These are phyloP conservation scores for Clusia tigrina DNA, from an alignment of 2,888 invertebrate species.

Conservation along the genomic window DNA sequence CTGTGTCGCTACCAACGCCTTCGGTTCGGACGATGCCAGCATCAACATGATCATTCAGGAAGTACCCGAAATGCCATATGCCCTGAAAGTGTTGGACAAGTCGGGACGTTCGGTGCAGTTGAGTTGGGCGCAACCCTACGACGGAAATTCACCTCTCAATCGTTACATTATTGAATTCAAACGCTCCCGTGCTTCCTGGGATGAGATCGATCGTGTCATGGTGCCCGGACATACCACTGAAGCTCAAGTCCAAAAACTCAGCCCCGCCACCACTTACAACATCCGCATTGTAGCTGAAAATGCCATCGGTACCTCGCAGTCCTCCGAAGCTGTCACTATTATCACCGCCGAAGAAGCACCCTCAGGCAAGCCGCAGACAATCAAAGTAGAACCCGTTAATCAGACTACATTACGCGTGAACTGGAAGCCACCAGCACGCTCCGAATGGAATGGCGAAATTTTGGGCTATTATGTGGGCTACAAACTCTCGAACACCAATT, in stretches of 20 bases:
- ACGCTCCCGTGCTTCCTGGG: conserved; percentile 83
- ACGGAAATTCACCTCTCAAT: conserved; percentile 89
- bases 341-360: conserved; percentile 94
- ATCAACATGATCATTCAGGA: conserved; percentile 95
- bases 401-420: conserved; percentile 86
- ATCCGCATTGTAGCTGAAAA: conserved; percentile 93
- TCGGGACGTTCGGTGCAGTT: conserved; percentile 89
- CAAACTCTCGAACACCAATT: conserved; percentile 83
- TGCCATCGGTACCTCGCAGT: conserved; percentile 90
- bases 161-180: conserved; percentile 92
- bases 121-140: conserved; percentile 92
- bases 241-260: conserved; percentile 86
- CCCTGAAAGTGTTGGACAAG: conserved; percentile 87
- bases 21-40: conserved; percentile 93
- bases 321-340: conserved; percentile 91
- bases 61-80: conserved; percentile 82
- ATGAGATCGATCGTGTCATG: conserved; percentile 85
- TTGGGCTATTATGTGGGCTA: conserved; percentile 90
- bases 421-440: conserved; percentile 89
- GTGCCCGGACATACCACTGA: conserved; percentile 90
- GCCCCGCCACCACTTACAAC: conserved; percentile 92
- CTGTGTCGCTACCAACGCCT: conserved; percentile 91
- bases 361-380: conserved; percentile 82
- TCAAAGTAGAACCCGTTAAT: conserved; percentile 86
- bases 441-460: conserved; percentile 94